These are phyloP conservation scores for Ophion obscuratus DNA, from an alignment of 2,888 invertebrate species.

Conservation along the genomic window DNA sequence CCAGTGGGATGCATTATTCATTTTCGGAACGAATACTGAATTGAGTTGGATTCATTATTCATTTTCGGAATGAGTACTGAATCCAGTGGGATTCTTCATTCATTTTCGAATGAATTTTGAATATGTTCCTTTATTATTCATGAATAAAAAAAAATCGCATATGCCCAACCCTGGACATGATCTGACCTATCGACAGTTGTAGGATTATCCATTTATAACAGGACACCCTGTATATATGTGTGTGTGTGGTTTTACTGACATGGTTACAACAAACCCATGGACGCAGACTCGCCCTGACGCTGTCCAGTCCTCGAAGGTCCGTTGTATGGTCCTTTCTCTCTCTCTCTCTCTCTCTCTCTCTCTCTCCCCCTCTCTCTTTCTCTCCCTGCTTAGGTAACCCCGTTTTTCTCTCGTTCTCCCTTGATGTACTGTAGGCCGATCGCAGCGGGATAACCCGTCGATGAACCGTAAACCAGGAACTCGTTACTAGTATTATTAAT, in stretches of 20 bases:
- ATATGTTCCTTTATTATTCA: too few species aligned
- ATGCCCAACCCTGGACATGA: too few species aligned
- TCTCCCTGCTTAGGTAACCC: background rate
- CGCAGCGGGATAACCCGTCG: constrained; percentile 75
- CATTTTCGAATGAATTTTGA: too few species aligned
- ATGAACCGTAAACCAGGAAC: constrained; percentile 82
- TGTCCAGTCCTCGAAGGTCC: constrained; percentile 55
- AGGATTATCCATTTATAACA: too few species aligned
- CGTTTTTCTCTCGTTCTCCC: constrained; percentile 20
- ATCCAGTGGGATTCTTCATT: too few species aligned
- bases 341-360: constrained; percentile 23
- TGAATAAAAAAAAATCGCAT: too few species aligned
- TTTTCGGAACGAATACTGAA: too few species aligned
- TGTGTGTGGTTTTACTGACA: background rate
- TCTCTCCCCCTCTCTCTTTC: constrained; percentile 6
- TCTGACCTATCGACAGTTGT: too few species aligned
- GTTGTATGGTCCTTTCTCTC: constrained; percentile 68
- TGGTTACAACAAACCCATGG: background rate
- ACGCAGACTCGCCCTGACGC: constrained; percentile 21
- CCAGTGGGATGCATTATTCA: too few species aligned
- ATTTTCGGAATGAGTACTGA: too few species aligned
- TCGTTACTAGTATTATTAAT: constrained; percentile 75
- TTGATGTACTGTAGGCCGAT: constrained; percentile 70
- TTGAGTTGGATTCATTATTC: too few species aligned
- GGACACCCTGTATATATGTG: too few species aligned